Evolutionary conservation across 2,113 vertebrate genomes (phyloP), one percentile per base, ranked within the genome.

Genomic region (Saccopteryx leptura): DNA sequence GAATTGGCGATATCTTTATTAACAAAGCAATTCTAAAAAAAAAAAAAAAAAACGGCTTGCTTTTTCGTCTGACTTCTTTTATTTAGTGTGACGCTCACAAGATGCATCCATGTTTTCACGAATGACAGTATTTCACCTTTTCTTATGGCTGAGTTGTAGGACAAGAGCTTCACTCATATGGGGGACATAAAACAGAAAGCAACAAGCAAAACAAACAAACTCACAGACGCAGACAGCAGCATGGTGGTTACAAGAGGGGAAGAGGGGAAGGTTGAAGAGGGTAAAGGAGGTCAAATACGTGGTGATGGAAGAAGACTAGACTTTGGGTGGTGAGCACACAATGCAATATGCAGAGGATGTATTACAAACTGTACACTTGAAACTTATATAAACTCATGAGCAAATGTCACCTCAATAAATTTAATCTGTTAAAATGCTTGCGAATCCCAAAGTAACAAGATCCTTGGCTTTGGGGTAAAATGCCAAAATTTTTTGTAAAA

Each of bases 21-120:
- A 94, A 88, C 79, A 91, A 71, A 89, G 26, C 65, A 48, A 85
- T 90, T 65, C 26, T 63, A 12, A 9, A 93, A 74, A 21, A 5
- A 39, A 39, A 39, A 39, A 39, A 39, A 39, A 2, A 39, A 39
- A 39, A 39, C 39, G 0, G 5, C 69, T 89, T 14, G 7, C 28
- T 54, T 78, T 78, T 21, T 17, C 28, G 1, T n/a, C 28, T 78
- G 50, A 56, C 17, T 78, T 78, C 54, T 7, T 78, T 19, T 31
- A 11, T 18, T 78, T 54, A 78, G 75, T 17, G n/a, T 75, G 28
- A 56, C 31, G n/a, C 17, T 56, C 75, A n/a, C 75, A n/a, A 56
- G 52, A 56, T 21, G 9, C 28, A 76, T n/a, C 74, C 74, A 19
- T 76, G 74, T n/a, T 31, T 28, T 78, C 75, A 78, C 52, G 56